Evolutionary conservation across 1,140 invertebrate species (phyloP).

Genomic region (Calliopsis andreniformis): DNA sequence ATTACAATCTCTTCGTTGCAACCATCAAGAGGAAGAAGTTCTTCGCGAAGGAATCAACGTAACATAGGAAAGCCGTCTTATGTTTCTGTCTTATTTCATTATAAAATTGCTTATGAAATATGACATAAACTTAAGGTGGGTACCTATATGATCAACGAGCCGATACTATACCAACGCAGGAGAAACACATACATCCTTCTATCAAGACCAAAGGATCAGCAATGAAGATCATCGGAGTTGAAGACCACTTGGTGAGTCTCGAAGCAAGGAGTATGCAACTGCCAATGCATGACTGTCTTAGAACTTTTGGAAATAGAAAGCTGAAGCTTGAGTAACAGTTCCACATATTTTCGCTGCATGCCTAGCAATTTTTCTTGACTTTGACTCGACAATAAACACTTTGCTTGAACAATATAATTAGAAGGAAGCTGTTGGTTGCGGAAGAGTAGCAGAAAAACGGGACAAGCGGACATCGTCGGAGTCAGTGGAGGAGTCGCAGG

Average conservation of each 20-base stretch:
- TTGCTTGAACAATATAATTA: no score
- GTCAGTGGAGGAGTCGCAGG: slow-evolving; percentile 49
- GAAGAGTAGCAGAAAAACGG: slow-evolving; percentile 17
- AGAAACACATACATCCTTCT: neutral
- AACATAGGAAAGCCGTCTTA: slow-evolving; percentile 81
- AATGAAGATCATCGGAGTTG: no score
- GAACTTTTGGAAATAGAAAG: no score
- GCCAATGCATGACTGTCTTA: no score
- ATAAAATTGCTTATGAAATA: slow-evolving; percentile 81
- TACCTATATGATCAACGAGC: slow-evolving; percentile 78
- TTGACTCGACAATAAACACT: no score
- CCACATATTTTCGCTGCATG: no score
- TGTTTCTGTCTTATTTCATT: slow-evolving; percentile 83
- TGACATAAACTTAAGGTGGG: slow-evolving; percentile 82
- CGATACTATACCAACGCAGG: slow-evolving; percentile 14
- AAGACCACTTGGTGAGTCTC: neutral
- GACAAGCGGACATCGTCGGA: slow-evolving; percentile 7
- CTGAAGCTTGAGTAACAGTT: no score
- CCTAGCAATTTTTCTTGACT: no score
- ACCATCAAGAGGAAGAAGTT: neutral
- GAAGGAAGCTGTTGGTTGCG: neutral
- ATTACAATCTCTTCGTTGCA: neutral
- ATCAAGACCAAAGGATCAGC: no score
- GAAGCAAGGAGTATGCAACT: neutral
- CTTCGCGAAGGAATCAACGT: neutral